phyloP scores from a whole-genome alignment of 2,888 invertebrate species.

The Hirtodrosophila alboralis region DNA sequence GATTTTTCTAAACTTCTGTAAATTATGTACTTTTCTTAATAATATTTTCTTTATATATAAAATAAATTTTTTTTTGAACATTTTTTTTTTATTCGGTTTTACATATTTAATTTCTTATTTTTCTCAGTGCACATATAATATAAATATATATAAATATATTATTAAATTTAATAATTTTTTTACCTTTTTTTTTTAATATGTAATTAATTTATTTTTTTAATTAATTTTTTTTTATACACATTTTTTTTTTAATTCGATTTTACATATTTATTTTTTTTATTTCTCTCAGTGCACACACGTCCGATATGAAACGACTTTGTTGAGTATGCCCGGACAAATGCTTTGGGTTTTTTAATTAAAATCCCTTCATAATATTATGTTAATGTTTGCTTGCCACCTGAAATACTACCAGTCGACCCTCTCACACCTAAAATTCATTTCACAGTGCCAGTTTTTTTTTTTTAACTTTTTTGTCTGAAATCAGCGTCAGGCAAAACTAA shows the following conservation, averaged over 20 bases:
- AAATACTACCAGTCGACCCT: conserved; percentile 40
- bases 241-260: not conserved
- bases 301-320: conserved; percentile 60
- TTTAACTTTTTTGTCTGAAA: conserved; percentile 30
- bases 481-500: conserved; percentile 57
- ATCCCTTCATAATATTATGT: conserved; percentile 79
- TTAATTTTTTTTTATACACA: not conserved
- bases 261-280: not conserved
- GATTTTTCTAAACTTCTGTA: too few species aligned
- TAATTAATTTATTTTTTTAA: too few species aligned
- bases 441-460: too few species aligned
- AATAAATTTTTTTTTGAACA: too few species aligned
- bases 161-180: too few species aligned
- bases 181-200: too few species aligned
- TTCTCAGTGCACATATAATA: conserved; percentile 40
- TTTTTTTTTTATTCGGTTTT: too few species aligned
- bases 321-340: conserved; percentile 39
- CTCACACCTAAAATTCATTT: conserved; percentile 5
- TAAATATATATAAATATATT: too few species aligned
- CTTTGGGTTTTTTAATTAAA: conserved; percentile 74
- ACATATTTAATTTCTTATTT: too few species aligned
- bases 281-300: conserved; percentile 55
- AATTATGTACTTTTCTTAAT: too few species aligned
- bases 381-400: conserved; percentile 70
- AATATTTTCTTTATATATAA: too few species aligned